phyloP scores from a whole-genome alignment of 2,113 vertebrate genomes.

The Syrrhaptes paradoxus region DNA sequence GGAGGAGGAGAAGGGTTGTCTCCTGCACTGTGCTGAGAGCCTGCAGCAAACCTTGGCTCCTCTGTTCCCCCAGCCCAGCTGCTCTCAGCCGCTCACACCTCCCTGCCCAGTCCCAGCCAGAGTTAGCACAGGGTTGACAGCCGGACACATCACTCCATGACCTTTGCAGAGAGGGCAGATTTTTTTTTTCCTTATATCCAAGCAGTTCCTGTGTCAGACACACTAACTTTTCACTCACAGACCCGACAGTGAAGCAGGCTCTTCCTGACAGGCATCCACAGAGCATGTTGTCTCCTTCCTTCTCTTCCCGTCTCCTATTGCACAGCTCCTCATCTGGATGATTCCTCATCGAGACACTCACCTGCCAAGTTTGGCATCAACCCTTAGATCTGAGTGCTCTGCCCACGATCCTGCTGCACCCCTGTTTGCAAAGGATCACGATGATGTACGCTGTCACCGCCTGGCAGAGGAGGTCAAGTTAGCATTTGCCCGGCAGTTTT shows the following conservation, averaged over 20 bases:
- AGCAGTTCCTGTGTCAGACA: neutral
- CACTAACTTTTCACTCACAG: neutral
- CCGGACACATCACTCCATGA: neutral
- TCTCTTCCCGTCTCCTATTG: neutral
- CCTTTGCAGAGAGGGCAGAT: neutral
- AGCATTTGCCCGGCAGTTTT: constrained; percentile 36
- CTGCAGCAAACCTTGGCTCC: neutral
- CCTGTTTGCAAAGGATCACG: constrained; percentile 24
- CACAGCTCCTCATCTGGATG: neutral
- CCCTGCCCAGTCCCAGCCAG: neutral
- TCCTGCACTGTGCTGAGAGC: neutral
- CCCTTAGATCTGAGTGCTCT: neutral
- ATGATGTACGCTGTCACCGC: neutral
- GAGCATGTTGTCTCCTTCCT: neutral
- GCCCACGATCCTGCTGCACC: constrained; percentile 19
- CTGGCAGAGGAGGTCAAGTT: constrained; percentile 40
- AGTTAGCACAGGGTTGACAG: neutral
- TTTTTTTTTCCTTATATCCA: neutral
- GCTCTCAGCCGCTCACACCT: neutral
- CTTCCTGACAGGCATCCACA: neutral
- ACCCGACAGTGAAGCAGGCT: neutral
- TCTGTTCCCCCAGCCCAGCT: neutral
- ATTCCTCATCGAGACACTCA: constrained; percentile 35
- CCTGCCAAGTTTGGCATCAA: neutral
- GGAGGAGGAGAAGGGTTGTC: neutral